A percentile compares a stretch with the other conserved stretches of the same genome.
phyloP scores from a whole-genome alignment of 53 echinoderm and acorn worm genomes.

The Mesocentrotus franciscanus region DNA sequence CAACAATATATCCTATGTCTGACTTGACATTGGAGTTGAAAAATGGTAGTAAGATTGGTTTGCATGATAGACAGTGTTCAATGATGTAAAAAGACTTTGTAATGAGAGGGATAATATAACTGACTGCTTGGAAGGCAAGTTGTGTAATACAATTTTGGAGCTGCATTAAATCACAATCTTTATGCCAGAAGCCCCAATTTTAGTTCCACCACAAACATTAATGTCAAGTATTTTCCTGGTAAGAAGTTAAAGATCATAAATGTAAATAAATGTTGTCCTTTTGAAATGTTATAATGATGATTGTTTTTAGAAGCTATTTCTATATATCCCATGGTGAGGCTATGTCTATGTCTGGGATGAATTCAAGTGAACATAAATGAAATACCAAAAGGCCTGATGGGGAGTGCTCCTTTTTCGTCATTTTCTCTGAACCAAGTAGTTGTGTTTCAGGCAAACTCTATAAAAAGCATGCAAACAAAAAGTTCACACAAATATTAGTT shows the following conservation, averaged over 20 bases:
- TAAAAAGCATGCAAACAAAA: slow-evolving; percentile 53
- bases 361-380: slow-evolving; percentile 44
- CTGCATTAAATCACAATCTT: background rate
- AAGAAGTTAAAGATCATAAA: background rate
- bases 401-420: slow-evolving; percentile 62
- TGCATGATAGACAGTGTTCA: too few species aligned
- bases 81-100: background rate
- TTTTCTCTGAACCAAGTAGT: slow-evolving; percentile 54
- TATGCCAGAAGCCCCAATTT: background rate
- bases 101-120: background rate
- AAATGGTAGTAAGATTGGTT: too few species aligned
- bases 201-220: background rate
- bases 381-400: slow-evolving; percentile 54
- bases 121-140: background rate
- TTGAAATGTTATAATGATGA: background rate
- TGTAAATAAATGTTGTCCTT: background rate
- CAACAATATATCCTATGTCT: too few species aligned
- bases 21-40: too few species aligned
- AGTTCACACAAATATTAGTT: slow-evolving; percentile 47
- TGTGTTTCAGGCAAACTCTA: slow-evolving; percentile 63
- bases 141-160: background rate
- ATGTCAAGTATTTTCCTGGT: background rate
- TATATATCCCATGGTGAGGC: background rate
- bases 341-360: slow-evolving; percentile 26
- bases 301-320: background rate